Base-by-base conservation (phyloP, 2,888 invertebrate species). In the Leucophenga maculata region DNA sequence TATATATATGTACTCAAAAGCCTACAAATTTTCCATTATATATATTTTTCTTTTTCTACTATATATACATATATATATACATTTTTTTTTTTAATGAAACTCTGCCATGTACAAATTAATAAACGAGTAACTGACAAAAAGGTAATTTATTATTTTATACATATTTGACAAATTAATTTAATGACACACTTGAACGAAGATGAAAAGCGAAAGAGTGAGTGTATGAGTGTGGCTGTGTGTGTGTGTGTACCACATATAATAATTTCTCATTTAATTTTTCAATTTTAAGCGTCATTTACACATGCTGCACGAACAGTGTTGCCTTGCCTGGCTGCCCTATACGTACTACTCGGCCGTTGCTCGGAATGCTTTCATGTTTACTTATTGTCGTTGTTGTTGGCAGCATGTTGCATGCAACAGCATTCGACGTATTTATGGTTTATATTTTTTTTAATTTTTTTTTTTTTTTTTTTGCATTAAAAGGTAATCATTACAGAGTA, bases 141-240 rank as follows among this genome's bases (percentile, higher is more conserved):
- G 83, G 85, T 84, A 85, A 85, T 82, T 82, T 85, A 85, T 82
- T 84, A 82, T 84, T 85, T 85, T 83, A 76, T 78, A 81, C 80
- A 84, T 81, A 78, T 85, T 86, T 86, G 86, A 86, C 84, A 86
- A 86, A 85, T 85, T 85, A 85, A 86, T 85, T 85, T 84, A 86
- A 86, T 86, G 84, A 84, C 83, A 78, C 50, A 50, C 50, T 50
- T n/a, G 16, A 1, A 18, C 50, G 13, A n/a, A 4, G 18, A 1
- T 18, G 50, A 18, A 50, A n/a, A 50, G 50, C 1, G 16, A 50
- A 1, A 3, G 50, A 11, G 50, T n/a, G 50, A n/a, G n/a, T 11
- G 18, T 8, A 8, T 13, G 31, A 26, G 57, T 13, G 31, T 22
- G 18, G 6, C 4, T 6, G 55, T 22, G 22, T 1, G 1, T 50